phyloP scores from a whole-genome alignment of 2,888 invertebrate genomes.

The Vesta saturnalis region DNA sequence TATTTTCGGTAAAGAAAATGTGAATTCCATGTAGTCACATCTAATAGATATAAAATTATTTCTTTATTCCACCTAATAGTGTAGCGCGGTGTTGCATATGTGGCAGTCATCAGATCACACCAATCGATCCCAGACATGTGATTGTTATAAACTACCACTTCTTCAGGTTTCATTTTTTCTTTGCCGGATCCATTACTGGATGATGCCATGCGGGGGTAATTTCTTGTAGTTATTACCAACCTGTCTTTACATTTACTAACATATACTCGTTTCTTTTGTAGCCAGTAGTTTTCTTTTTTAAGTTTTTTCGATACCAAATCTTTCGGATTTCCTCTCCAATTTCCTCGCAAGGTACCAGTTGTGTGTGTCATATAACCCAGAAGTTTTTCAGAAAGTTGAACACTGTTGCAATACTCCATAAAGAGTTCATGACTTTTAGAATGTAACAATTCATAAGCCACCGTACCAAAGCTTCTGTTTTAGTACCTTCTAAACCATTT shows the following conservation, averaged over 20 bases:
- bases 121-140: slow-evolving; percentile 38
- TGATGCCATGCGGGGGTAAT: slow-evolving; percentile 33
- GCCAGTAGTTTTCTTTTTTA: too few species aligned
- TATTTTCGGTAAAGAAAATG: too few species aligned
- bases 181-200: slow-evolving; percentile 30
- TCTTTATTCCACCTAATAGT: slow-evolving; percentile 28
- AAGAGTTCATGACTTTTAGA: not conserved
- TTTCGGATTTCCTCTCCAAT: slow-evolving; percentile 37
- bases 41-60: too few species aligned
- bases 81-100: slow-evolving; percentile 32
- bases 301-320: too few species aligned
- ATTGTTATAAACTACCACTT: slow-evolving; percentile 33
- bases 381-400: slow-evolving; percentile 27
- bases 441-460: not conserved
- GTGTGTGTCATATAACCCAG: slow-evolving; percentile 29
- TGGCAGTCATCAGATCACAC: slow-evolving; percentile 32
- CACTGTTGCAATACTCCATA: slow-evolving; percentile 28
- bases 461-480: not conserved
- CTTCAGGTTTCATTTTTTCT: too few species aligned
- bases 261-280: too few species aligned
- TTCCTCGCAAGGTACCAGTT: slow-evolving; percentile 33
- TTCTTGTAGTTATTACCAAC: slow-evolving; percentile 36
- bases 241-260: too few species aligned
- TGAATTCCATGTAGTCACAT: too few species aligned
- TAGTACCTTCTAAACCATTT: not conserved